A percentile compares a stretch with the other conserved stretches of the same genome.
These are phyloP conservation scores for Diarsia mendica DNA, from an alignment of 2,888 invertebrate genomes.

Conservation along the genomic window DNA sequence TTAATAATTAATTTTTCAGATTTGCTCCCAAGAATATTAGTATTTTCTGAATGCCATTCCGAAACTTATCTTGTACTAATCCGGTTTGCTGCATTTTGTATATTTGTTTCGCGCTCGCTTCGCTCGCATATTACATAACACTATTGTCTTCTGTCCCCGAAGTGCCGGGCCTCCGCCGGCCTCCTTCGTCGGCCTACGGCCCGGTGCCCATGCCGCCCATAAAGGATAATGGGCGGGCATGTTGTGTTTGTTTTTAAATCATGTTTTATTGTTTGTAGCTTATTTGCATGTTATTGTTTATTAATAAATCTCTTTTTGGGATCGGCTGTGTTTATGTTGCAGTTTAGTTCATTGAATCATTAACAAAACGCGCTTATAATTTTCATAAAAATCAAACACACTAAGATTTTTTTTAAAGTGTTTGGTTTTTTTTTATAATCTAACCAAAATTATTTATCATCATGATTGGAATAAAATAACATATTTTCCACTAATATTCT, in stretches of 20 bases:
- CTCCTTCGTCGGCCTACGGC: too few species aligned
- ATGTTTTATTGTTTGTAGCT: conserved; percentile 49
- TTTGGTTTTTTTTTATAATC: conserved; percentile 24
- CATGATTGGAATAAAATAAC: conserved; percentile 54
- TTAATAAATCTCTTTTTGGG: conserved; percentile 62
- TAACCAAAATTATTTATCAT: conserved; percentile 14
- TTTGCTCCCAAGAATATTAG: conserved; percentile 89
- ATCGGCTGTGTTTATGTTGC: conserved; percentile 70
- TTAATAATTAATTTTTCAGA: conserved; percentile 80
- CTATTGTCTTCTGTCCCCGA: too few species aligned
- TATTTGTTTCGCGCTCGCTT: too few species aligned
- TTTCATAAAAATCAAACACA: conserved; percentile 25
- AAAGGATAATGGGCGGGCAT: too few species aligned
- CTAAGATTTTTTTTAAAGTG: background rate
- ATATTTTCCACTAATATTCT: conserved; percentile 83
- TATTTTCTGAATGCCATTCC: conserved; percentile 79
- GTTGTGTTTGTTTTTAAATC: conserved; percentile 55
- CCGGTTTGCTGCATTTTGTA: conserved; percentile 49
- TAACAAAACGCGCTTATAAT: conserved; percentile 27
- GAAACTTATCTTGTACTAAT: conserved; percentile 57
- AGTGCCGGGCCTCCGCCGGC: too few species aligned
- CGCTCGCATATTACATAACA: too few species aligned
- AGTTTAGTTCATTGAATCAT: conserved; percentile 33
- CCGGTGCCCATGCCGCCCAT: too few species aligned
- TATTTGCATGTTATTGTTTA: conserved; percentile 59